These are phyloP conservation scores for Eristalis intricaria DNA, from an alignment of 2,888 invertebrate species.

Conservation along the genomic window DNA sequence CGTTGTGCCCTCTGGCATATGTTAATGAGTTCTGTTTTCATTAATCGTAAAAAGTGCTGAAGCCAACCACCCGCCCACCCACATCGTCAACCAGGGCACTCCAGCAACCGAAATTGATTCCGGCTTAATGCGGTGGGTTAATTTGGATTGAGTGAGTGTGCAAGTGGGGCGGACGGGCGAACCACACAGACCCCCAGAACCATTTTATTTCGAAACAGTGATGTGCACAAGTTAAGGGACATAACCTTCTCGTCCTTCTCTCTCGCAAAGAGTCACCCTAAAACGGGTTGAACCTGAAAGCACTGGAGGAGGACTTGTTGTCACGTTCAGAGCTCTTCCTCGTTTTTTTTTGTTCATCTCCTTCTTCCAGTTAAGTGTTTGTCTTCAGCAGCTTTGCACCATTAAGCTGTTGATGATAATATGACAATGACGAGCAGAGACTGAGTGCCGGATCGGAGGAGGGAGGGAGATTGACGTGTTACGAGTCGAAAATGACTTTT, in stretches of 20 bases:
- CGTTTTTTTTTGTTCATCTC: background rate
- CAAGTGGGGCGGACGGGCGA: background rate
- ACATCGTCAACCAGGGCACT: background rate
- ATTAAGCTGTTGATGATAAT: constrained; percentile 70
- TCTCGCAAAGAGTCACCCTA: background rate
- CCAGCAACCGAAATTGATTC: constrained; percentile 62
- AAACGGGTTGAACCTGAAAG: constrained; percentile 40
- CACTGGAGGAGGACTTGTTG: constrained; percentile 37
- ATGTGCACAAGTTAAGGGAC: constrained; percentile 47
- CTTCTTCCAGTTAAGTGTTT: constrained; percentile 52
- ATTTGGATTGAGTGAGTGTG: constrained; percentile 23
- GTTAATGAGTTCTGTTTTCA: constrained; percentile 65
- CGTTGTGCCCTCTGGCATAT: constrained; percentile 43
- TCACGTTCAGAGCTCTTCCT: constrained; percentile 27
- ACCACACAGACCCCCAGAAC: background rate
- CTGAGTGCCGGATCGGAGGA: background rate
- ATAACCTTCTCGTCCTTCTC: background rate
- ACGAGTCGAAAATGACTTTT: constrained; percentile 65
- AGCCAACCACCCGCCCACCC: constrained; percentile 7
- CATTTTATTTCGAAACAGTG: constrained; percentile 50
- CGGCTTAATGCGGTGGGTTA: constrained; percentile 64
- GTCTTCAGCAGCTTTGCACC: constrained; percentile 60
- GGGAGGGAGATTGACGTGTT: constrained; percentile 10
- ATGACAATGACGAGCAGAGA: constrained; percentile 64
- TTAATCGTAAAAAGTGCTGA: constrained; percentile 57